Conservation (phyloP, 2,797 vertebrate species). For the Anableps anableps region DNA sequence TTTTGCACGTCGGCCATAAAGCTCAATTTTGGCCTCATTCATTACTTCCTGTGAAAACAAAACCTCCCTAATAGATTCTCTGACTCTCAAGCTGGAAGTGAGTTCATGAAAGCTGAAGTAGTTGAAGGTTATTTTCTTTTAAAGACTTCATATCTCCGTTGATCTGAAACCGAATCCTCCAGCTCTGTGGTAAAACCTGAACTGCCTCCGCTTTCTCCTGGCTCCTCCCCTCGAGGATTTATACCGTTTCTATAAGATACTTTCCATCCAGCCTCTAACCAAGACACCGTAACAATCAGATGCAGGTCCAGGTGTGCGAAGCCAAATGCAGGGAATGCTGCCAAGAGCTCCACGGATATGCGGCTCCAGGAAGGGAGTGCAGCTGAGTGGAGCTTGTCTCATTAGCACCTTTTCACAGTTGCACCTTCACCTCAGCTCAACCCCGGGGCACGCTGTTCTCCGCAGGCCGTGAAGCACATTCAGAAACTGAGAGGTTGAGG, state of each 20-base stretch:
- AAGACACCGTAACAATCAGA: conserved; percentile 25
- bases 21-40: no score
- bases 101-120: no score
- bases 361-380: conserved; percentile 52
- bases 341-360: conserved; percentile 44
- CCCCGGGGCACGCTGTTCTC: conserved; percentile 37
- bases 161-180: not conserved
- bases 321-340: conserved; percentile 55
- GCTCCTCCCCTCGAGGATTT: conserved; percentile 15
- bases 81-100: no score
- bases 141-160: no score
- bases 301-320: conserved; percentile 71
- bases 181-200: not conserved
- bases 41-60: no score
- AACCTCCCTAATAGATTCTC: no score
- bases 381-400: conserved; percentile 47
- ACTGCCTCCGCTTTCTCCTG: conserved; percentile 9
- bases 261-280: conserved; percentile 5
- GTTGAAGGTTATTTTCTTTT: no score
- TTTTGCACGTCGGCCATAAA: no score
- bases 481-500: conserved; percentile 31
- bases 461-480: no score
- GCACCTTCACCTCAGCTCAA: conserved; percentile 38
- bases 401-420: conserved; percentile 66
- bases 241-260: conserved; percentile 9